Evolutionary conservation across 2,113 vertebrate genomes (phyloP).

Genomic region (Thalassoma bifasciatum): DNA sequence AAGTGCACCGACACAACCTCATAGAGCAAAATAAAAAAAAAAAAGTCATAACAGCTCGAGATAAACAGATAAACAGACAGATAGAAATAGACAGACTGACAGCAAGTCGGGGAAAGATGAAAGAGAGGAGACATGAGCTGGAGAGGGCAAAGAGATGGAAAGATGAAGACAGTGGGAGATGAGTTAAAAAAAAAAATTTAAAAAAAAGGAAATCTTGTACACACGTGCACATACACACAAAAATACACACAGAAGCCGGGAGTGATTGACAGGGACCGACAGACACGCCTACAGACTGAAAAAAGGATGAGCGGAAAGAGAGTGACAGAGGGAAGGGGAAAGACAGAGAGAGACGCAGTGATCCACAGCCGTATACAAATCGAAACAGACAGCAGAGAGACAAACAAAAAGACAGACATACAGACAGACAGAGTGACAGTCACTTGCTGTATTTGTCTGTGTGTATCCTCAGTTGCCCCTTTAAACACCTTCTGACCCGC

Average conservation of each 20-base stretch:
- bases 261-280: slow-evolving; percentile 68
- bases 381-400: slow-evolving; percentile 61
- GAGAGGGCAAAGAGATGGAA: slow-evolving; percentile 49
- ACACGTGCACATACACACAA: slow-evolving; percentile 14
- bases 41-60: slow-evolving; percentile 59
- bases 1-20: slow-evolving; percentile 38
- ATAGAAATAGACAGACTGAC: slow-evolving; percentile 72
- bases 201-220: slow-evolving; percentile 14
- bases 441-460: slow-evolving; percentile 50
- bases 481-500: slow-evolving; percentile 33
- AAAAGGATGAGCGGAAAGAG: slow-evolving; percentile 63
- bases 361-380: slow-evolving; percentile 63
- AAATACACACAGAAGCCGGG: not conserved
- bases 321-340: slow-evolving; percentile 46
- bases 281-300: slow-evolving; percentile 68
- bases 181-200: slow-evolving; percentile 27
- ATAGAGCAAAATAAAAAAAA: slow-evolving; percentile 20
- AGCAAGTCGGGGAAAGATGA: slow-evolving; percentile 50
- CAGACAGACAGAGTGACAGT: slow-evolving; percentile 37
- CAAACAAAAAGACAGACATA: slow-evolving; percentile 54
- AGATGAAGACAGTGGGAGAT: slow-evolving; percentile 49
- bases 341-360: slow-evolving; percentile 50
- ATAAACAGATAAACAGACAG: slow-evolving; percentile 74
- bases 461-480: slow-evolving; percentile 48
- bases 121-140: slow-evolving; percentile 43